Evolutionary conservation across 2,113 vertebrate species (phyloP), one percentile per base, ranked within the genome.

Genomic region (Okapia johnstoni): DNA sequence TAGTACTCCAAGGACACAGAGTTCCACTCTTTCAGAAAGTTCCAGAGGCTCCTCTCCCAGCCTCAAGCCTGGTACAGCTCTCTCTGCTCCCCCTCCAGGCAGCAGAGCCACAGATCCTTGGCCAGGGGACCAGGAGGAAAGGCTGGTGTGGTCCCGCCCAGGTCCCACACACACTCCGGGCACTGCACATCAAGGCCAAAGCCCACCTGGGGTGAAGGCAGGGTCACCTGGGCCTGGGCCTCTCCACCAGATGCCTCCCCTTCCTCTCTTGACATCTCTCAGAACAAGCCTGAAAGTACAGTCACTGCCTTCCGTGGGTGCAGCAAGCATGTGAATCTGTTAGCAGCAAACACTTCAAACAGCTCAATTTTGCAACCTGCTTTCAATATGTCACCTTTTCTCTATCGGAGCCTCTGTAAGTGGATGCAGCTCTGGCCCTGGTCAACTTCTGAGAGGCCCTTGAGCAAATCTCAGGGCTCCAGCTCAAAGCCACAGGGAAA

Each of bases 251-350:
- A 8, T 0, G 2, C 63, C 26, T 84, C 90, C 40, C 1, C 52
- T 54, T 23, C 26, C 16, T 33, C 83, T 80, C 25, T 23, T 30
- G 17, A 73, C 6, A 0, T 28, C 9, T 66, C 54, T 25, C 66
- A 12, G 3, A n/a, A 40, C 4, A 1, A 1, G 33, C 79, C 23
- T 43, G 10, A 52, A 40, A 4, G 4, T 14, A 6, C 0, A 0
- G 43, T 17, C 79, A 9, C 43, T 40, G 30, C 19, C 87, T 58
- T 30, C 79, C 0, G 6, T 2, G 23, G 23, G 48, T 6, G 5
- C 3, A 0, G 52, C 6, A 2, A 43, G 11, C 13, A 7, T 2
- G 6, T 13, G 36, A 46, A 11, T 7, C 8, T 4, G 36, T 25
- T 3, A 5, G 63, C 33, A 46, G 55, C 6, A 40, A 43, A 19